Base-by-base conservation (phyloP, 2,797 vertebrate species). In the Malurus splendens region DNA sequence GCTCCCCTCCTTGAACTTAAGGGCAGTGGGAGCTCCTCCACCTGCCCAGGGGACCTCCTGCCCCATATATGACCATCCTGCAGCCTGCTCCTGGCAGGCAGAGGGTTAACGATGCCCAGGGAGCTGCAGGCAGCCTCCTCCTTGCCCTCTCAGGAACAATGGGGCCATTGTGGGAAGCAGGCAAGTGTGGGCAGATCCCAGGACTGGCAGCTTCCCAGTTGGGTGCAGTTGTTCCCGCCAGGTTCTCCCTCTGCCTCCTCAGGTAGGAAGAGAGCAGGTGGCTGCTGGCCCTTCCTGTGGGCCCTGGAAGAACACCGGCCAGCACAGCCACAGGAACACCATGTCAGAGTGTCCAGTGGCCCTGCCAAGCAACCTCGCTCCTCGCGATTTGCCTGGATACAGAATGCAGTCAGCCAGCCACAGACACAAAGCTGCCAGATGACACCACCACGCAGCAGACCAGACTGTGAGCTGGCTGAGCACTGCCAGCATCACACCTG, bases 141-240 rank as follows among this genome's bases (percentile, higher is more conserved):
- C 95, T 95, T 95, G 96, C 95, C 96, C 93, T 95, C 93, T 89
- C 36, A 15, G 90, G 86, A 97, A 97, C 97, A 97, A 97, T 96
- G 91, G 85, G 75, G 70, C 96, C 91, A 96, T 96, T 97, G 96
- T 97, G 86, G 95, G 88, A 95, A 76, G 87, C 59, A 13, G 79
- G 94, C 93, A 88, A 95, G 96, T 94, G 90, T 59, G 77, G 96
- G 95, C 95, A 95, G 94, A 87, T 95, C 89, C 87, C 93, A 86
- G 92, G 82, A 93, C 90, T 68, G 95, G 94, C 92, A 93, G 79
- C 55, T 66, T 83, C 82, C 66, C 82, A 73, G 39, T 51, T 33
- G 71, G 66, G 60, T 50, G 28, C 33, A 36, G 7, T 36, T 60
- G 2, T 13, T 54, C 18, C 68, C 80, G 64, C 83, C 78, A 59